Evolutionary conservation across 2,888 invertebrate genomes (phyloP).

Genomic region (Campaea margaritaria): DNA sequence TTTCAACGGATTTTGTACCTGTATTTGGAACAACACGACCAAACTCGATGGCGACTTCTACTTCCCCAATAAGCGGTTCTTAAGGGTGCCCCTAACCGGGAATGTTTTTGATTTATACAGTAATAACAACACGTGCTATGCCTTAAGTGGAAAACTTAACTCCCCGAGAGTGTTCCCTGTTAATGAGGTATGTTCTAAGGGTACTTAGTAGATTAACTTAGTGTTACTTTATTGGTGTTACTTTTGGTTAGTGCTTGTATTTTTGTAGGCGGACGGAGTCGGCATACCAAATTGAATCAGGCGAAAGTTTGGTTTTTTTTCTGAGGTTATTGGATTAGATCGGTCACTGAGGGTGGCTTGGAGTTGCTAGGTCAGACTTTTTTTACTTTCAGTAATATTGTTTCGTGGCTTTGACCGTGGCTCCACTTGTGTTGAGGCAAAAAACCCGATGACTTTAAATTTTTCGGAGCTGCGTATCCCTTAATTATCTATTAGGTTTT

Average conservation of each 20-base stretch:
- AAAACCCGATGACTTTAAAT: too few species aligned
- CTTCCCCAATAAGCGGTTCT: neutral
- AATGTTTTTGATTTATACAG: conserved; percentile 47
- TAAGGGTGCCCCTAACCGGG: conserved; percentile 41
- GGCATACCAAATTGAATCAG: conserved; percentile 23
- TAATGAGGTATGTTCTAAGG: conserved; percentile 48
- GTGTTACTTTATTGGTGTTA: conserved; percentile 24
- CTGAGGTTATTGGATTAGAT: conserved; percentile 23
- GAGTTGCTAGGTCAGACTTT: conserved; percentile 15
- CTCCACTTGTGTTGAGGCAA: too few species aligned
- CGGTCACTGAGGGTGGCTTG: conserved; percentile 15
- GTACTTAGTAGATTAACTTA: conserved; percentile 39
- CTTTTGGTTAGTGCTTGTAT: conserved; percentile 31
- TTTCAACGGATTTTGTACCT: too few species aligned
- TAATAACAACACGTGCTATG: conserved; percentile 46
- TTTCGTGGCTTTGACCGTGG: neutral
- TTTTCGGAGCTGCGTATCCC: too few species aligned
- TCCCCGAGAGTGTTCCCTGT: conserved; percentile 47
- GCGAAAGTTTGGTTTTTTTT: conserved; percentile 26
- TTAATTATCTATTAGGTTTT: too few species aligned
- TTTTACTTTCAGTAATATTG: neutral
- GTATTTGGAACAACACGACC: neutral
- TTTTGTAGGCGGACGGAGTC: conserved; percentile 20
- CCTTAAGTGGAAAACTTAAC: conserved; percentile 45
- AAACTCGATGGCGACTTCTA: neutral